Conservation (phyloP, 1,140 invertebrate genomes). For the Sarcophaga peregrina region DNA sequence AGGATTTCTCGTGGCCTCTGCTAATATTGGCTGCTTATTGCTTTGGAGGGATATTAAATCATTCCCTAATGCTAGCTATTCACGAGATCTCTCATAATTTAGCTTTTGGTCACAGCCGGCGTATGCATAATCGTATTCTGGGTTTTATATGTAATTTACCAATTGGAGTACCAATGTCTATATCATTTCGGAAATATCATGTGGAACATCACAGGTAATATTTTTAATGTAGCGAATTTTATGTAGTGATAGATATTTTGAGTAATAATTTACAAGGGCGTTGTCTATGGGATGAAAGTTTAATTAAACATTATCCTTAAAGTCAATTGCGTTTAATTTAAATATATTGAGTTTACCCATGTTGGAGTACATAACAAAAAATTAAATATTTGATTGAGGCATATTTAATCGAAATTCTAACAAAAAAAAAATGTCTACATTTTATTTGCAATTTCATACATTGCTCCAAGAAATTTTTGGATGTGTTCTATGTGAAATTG, state of each 20-base stretch:
- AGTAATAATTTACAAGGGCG: background rate
- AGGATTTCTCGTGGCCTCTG: conserved; percentile 81
- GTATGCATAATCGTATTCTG: conserved; percentile 85
- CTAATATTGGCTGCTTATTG: conserved; percentile 86
- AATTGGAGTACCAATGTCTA: conserved; percentile 93
- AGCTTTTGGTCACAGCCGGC: conserved; percentile 91
- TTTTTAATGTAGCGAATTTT: background rate
- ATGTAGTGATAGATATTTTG: background rate
- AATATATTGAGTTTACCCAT: too few relatives aligned
- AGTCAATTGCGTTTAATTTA: too few relatives aligned
- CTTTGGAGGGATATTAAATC: conserved; percentile 98
- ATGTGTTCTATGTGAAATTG: background rate
- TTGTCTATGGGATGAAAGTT: background rate
- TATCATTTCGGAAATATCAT: conserved; percentile 99
- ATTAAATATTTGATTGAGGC: too few relatives aligned
- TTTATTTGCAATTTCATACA: too few relatives aligned
- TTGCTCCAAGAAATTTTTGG: too few relatives aligned
- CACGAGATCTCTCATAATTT: conserved; percentile 98
- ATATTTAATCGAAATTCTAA: too few relatives aligned
- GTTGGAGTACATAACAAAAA: too few relatives aligned
- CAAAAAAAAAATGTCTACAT: too few relatives aligned
- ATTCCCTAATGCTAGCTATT: conserved; percentile 89
- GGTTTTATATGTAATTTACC: conserved; percentile 97
- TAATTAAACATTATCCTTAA: too few relatives aligned
- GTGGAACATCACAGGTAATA: conserved; percentile 90